These are phyloP conservation scores for Ennomos quercinarius DNA, from an alignment of 2,888 invertebrate species.

Conservation along the genomic window DNA sequence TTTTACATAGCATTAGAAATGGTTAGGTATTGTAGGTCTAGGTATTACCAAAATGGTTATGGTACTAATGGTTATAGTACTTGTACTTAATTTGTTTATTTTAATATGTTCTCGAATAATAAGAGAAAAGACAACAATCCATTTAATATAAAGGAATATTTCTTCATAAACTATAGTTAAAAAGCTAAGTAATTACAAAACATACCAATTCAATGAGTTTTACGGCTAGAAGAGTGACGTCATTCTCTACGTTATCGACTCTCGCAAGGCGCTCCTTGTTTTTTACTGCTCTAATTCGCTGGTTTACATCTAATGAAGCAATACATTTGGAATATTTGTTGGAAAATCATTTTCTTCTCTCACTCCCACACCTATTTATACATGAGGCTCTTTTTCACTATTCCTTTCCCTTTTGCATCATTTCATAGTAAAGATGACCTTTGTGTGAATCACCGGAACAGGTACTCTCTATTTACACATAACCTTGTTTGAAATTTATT, in stretches of 20 bases:
- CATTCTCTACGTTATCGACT: constrained; percentile 16
- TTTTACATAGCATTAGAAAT: no score
- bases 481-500: constrained; percentile 73
- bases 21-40: no score
- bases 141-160: constrained; percentile 6
- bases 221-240: constrained; percentile 25
- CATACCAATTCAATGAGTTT: constrained; percentile 29
- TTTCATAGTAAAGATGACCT: constrained; percentile 54
- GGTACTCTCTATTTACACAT: constrained; percentile 61
- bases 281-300: constrained; percentile 18
- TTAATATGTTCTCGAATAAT: no score
- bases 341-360: no score
- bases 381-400: not conserved
- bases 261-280: constrained; percentile 16
- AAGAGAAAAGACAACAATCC: not conserved
- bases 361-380: not conserved
- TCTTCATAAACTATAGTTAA: constrained; percentile 16
- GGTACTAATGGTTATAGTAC: no score
- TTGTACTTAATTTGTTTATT: no score
- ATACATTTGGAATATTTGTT: no score
- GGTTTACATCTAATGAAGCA: not conserved
- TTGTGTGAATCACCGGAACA: constrained; percentile 49
- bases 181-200: constrained; percentile 14
- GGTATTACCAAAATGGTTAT: no score
- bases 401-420: not conserved